A percentile compares a stretch with the other conserved stretches of the same genome.
Conservation (phyloP, 2,113 vertebrate genomes). For the Sterrhoptilus dennistouni region DNA sequence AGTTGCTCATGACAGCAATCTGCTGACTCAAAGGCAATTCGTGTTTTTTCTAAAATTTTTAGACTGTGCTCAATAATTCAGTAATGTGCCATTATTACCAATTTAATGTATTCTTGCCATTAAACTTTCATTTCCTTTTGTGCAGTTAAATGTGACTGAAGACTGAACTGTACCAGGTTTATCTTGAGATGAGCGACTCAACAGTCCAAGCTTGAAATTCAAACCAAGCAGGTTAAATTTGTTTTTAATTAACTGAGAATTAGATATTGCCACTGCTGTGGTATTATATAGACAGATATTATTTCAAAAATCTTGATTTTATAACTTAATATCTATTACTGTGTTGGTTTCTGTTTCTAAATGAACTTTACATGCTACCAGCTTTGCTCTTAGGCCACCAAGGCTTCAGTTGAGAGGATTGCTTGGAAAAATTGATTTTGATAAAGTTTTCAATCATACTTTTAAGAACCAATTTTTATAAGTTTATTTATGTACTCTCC, state of each 20-base stretch:
- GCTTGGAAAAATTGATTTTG: background rate
- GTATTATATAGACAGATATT: background rate
- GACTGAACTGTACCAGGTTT: background rate
- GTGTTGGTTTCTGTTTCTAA: background rate
- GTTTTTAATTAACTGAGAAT: background rate
- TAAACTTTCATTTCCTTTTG: slow-evolving; percentile 35
- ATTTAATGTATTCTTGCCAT: slow-evolving; percentile 21
- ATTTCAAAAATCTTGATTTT: background rate
- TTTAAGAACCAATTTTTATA: background rate
- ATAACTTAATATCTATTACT: background rate
- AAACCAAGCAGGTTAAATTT: background rate
- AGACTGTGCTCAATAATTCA: background rate
- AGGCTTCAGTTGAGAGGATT: background rate
- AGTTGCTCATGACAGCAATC: background rate
- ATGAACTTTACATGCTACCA: background rate
- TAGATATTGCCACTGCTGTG: background rate
- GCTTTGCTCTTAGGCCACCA: background rate
- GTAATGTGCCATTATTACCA: background rate
- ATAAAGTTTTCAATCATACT: background rate
- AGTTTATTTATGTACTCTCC: accelerated
- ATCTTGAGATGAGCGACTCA: background rate
- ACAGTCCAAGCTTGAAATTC: background rate
- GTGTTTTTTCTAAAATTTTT: background rate
- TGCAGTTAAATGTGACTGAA: slow-evolving; percentile 17
- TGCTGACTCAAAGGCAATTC: background rate